Base-by-base conservation (phyloP, 2,797 vertebrate species). In the Cottoperca gobio region DNA sequence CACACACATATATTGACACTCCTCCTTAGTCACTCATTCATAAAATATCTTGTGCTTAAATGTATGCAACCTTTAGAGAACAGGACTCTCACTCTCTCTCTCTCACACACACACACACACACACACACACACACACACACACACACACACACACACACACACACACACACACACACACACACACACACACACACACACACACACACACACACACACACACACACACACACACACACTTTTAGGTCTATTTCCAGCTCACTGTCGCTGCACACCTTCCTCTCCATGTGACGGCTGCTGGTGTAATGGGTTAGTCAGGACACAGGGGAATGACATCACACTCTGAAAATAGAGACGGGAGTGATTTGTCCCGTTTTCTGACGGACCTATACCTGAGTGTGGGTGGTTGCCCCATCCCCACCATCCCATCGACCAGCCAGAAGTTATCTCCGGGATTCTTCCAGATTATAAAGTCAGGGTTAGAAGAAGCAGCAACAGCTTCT, bases 301-400 rank as follows among this genome's bases (percentile, higher is more conserved):
- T 88, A 89, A 89, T 86, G 86, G 83, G 85, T 84, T 84, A 87
- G 86, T 86, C 70, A 83, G 88, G 82, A 89, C 87, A 86, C 89
- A 10, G 74, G 82, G 82, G 85, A 87, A 85, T 92, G 89, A 92
- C 88, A 91, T 93, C 91, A 91, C 69, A 28, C 67, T 79, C 91
- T 89, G 76, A 80, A 93, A 92, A 92, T 89, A 93, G 90, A 90
- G 63, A 86, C 73, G 78, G 83, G 68, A 79, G 70, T 70, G 75
- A 86, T 86, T 89, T 87, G 89, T 88, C 87, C 86, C 61, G 73
- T 86, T 90, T 93, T 87, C 79, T 85, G 79, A 89, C 9, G 59
- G 87, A 81, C 70, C 62, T 52, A 71, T 64, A 76, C 75, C 63
- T 73, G 49, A 75, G 61, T 21, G 84, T 79, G 75, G 83, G 81